These are phyloP conservation scores for Morpho achilles DNA, from an alignment of 2,888 invertebrate genomes.

Conservation along the genomic window DNA sequence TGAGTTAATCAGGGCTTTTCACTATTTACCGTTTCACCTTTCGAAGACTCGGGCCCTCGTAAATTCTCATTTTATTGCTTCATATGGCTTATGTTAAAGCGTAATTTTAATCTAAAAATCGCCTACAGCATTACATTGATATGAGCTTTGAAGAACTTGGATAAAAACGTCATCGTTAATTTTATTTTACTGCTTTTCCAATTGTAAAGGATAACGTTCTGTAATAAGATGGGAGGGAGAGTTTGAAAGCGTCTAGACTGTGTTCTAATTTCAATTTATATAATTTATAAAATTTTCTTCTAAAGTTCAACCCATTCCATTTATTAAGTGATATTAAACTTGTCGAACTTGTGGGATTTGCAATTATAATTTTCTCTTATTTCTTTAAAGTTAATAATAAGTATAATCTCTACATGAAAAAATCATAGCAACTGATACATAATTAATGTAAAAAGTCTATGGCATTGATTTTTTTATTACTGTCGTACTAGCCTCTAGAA, in stretches of 20 bases:
- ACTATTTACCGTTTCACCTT: slow-evolving; percentile 39
- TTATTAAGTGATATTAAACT: neutral
- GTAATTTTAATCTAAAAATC: slow-evolving; percentile 9
- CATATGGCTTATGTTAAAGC: slow-evolving; percentile 1
- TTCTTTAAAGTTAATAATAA: too few species aligned
- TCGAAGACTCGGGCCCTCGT: slow-evolving; percentile 9
- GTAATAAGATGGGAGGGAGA: neutral
- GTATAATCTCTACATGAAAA: too few species aligned
- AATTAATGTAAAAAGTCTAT: too few species aligned
- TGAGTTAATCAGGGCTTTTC: slow-evolving; percentile 52
- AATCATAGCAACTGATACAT: too few species aligned
- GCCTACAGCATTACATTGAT: neutral
- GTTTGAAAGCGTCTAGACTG: too few species aligned
- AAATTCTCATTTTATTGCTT: slow-evolving; percentile 6
- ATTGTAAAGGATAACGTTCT: neutral
- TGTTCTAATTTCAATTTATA: too few species aligned
- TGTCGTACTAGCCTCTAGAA: too few species aligned
- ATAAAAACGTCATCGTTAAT: neutral
- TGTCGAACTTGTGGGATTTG: slow-evolving; percentile 1
- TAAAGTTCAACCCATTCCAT: slow-evolving; percentile 4
- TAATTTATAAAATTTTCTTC: too few species aligned
- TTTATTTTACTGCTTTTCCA: slow-evolving; percentile 4
- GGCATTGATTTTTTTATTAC: too few species aligned
- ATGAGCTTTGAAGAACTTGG: neutral
- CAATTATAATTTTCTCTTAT: too few species aligned